A percentile compares a stretch with the other conserved stretches of the same genome.
These are phyloP conservation scores for Arvicanthis niloticus DNA, from an alignment of 2,113 vertebrate genomes.

Conservation along the genomic window DNA sequence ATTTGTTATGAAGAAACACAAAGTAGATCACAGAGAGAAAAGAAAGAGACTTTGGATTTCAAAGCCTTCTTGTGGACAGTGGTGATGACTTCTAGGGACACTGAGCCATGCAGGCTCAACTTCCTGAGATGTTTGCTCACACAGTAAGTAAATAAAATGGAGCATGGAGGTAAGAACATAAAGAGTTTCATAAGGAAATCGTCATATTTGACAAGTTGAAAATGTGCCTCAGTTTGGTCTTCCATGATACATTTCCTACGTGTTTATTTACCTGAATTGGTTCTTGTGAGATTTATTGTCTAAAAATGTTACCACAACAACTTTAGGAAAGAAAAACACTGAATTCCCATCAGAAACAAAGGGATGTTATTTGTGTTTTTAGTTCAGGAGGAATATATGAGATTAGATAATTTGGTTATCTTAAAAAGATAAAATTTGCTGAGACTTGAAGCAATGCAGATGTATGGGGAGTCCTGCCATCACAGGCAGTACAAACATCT, in stretches of 20 bases:
- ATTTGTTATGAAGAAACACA: neutral
- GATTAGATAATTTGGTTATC: neutral
- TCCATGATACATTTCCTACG: neutral
- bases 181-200: neutral
- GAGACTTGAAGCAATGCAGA: neutral
- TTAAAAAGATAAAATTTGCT: neutral
- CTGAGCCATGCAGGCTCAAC: neutral
- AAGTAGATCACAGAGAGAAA: accelerated
- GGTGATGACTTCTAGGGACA: neutral
- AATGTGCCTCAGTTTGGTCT: neutral
- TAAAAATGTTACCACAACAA: neutral
- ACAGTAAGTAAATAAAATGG: neutral
- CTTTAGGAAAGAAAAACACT: neutral
- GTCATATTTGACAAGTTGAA: too few relatives aligned
- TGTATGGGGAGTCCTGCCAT: too few relatives aligned
- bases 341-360: neutral
- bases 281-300: neutral
- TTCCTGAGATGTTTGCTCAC: neutral
- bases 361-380: neutral
- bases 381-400: neutral
- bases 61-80: neutral
- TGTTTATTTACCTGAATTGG: too few relatives aligned
- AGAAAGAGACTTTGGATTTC: neutral
- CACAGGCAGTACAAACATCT: neutral
- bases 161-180: too few relatives aligned